Conservation (phyloP, 2,797 vertebrate species). For the Poeciliopsis gracilis region DNA sequence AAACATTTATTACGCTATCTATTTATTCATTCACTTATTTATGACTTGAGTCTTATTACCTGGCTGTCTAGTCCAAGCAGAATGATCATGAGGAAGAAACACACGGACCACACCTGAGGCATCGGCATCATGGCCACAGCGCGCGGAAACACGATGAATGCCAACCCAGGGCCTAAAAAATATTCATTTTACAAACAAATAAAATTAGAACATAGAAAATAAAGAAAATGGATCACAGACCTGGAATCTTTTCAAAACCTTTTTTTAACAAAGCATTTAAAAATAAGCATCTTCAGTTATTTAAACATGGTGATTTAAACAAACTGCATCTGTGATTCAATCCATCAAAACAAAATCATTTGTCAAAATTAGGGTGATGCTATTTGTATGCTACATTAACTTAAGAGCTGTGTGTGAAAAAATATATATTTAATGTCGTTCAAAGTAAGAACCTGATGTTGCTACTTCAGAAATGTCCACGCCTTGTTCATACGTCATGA, state of each 20-base stretch:
- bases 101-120: conserved; percentile 89
- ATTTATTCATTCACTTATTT: neutral
- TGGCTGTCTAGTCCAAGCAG: conserved; percentile 90
- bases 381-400: neutral
- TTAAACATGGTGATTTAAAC: neutral
- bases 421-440: neutral
- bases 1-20: neutral
- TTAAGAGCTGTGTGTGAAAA: neutral
- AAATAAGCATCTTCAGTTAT: neutral
- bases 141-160: conserved; percentile 90
- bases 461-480: conserved; percentile 91
- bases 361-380: neutral
- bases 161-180: conserved; percentile 82
- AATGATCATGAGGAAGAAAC: conserved; percentile 92
- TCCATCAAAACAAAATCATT: neutral
- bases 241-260: neutral
- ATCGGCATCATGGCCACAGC: conserved; percentile 90
- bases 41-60: conserved; percentile 64
- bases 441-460: conserved; percentile 80
- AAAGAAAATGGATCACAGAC: neutral
- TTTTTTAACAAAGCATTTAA: neutral
- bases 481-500: conserved; percentile 90
- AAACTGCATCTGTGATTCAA: neutral
- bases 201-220: neutral
- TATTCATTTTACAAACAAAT: conserved; percentile 4